Conservation (phyloP, 2,888 invertebrate genomes). For the Drosophila macrospina region DNA sequence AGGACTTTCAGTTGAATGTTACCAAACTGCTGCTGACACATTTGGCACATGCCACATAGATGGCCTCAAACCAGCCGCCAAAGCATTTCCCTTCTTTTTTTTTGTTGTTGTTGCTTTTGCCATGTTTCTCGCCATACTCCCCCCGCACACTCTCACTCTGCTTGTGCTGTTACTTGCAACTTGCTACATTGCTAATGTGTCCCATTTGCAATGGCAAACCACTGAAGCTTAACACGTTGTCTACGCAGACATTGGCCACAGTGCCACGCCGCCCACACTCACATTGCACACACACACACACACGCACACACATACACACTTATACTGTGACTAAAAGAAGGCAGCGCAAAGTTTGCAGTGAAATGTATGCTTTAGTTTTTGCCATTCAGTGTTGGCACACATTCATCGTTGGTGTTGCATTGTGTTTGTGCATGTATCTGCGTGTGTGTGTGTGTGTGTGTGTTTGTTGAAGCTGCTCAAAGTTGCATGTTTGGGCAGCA, state of each 20-base stretch:
- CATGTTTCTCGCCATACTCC: no score
- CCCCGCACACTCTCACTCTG: background rate
- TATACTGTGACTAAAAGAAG: conserved; percentile 25
- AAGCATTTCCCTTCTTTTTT: conserved; percentile 21
- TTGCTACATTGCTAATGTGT: conserved; percentile 78
- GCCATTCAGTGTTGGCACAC: conserved; percentile 68
- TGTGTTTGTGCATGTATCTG: conserved; percentile 17
- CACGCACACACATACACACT: conserved; percentile 11
- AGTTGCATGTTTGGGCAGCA: conserved; percentile 68
- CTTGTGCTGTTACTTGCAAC: conserved; percentile 19
- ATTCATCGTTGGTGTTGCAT: conserved; percentile 50
- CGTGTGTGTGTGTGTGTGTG: conserved; percentile 58
- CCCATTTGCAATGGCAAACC: conserved; percentile 81
- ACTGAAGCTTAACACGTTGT: conserved; percentile 82
- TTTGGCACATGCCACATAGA: conserved; percentile 67
- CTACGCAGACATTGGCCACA: conserved; percentile 76
- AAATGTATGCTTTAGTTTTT: conserved; percentile 70
- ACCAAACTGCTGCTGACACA: conserved; percentile 58
- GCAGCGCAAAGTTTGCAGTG: conserved; percentile 58
- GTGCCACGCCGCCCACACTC: conserved; percentile 47
- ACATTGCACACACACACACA: conserved; percentile 39
- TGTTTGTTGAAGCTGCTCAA: conserved; percentile 64
- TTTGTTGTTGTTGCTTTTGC: conserved; percentile 1
- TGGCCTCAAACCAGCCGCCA: conserved; percentile 28
- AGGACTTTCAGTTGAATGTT: conserved; percentile 19